Percentiles rank a stretch among this genome's conserved stretches.
Evolutionary conservation across 2,888 invertebrate species (phyloP).

Genomic region (Tenthredo mesomela): DNA sequence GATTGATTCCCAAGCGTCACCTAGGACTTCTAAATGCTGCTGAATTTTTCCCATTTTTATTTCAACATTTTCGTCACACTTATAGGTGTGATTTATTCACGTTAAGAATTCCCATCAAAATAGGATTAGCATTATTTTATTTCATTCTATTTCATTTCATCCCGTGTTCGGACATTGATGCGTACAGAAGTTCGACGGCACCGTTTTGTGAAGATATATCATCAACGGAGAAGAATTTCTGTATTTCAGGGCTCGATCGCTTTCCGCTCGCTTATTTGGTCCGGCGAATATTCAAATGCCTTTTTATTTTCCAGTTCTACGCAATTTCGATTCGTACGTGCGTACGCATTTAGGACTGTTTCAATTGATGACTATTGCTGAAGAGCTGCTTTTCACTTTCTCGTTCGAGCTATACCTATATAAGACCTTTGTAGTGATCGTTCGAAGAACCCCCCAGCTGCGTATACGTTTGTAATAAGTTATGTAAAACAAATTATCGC

Average conservation of each 20-base stretch:
- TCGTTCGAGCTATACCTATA: not conserved
- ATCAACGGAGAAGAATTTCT: not conserved
- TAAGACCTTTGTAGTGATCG: not conserved
- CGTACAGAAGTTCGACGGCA: not conserved
- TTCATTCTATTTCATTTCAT: not conserved
- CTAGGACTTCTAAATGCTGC: not conserved
- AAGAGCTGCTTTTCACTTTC: not conserved
- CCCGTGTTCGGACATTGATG: not conserved
- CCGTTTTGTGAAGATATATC: not conserved
- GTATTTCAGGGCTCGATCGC: not conserved
- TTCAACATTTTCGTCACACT: not conserved
- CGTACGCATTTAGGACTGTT: conserved; percentile 19
- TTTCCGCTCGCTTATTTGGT: not conserved
- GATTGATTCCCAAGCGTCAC: not conserved
- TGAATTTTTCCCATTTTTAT: not conserved
- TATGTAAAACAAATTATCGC: not conserved
- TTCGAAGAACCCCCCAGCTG: not conserved
- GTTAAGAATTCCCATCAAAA: not conserved
- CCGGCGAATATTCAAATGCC: not conserved
- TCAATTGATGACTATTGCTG: not conserved
- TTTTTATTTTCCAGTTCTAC: not conserved
- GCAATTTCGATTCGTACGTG: not conserved
- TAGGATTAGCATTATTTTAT: not conserved
- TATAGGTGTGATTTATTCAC: not conserved
- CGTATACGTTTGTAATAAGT: not conserved